Conservation (phyloP, 2,113 vertebrate genomes). For the Sporophila hypoxantha region DNA sequence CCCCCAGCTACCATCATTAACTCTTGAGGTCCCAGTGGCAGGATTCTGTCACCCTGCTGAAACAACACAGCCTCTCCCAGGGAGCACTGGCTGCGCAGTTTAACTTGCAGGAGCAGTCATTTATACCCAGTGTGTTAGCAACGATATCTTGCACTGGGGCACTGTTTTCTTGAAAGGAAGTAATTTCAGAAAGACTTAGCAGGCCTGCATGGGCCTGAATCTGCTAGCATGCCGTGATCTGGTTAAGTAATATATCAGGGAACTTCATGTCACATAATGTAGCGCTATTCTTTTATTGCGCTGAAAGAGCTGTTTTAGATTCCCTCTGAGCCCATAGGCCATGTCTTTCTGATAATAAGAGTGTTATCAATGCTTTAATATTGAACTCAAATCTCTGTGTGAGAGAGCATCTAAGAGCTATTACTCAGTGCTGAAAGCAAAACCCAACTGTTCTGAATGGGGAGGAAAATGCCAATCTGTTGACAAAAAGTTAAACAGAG, state of each 20-base stretch:
- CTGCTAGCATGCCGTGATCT: constrained; percentile 26
- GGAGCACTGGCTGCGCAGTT: constrained; percentile 19
- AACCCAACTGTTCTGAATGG: constrained; percentile 64
- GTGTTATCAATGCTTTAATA: constrained; percentile 64
- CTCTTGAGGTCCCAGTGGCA: constrained; percentile 39
- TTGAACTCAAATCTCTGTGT: constrained; percentile 52
- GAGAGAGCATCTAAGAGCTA: constrained; percentile 59
- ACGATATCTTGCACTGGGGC: constrained; percentile 53
- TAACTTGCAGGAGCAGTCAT: constrained; percentile 27
- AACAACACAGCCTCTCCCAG: constrained; percentile 6
- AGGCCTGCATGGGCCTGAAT: constrained; percentile 29
- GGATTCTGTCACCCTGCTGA: constrained; percentile 36
- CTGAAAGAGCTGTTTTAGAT: constrained; percentile 61
- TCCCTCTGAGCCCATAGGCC: constrained; percentile 64
- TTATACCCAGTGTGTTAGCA: constrained; percentile 37
- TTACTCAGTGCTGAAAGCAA: constrained; percentile 61
- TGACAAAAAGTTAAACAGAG: constrained; percentile 71
- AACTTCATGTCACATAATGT: constrained; percentile 35
- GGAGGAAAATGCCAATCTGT: constrained; percentile 67
- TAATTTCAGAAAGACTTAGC: constrained; percentile 52
- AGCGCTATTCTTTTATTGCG: constrained; percentile 34
- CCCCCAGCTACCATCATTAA: constrained; percentile 44
- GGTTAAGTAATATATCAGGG: constrained; percentile 57
- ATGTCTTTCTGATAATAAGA: constrained; percentile 70
- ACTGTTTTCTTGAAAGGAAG: constrained; percentile 53